These are phyloP conservation scores for Rhinophrynus dorsalis DNA, from an alignment of 2,797 vertebrate species.

Conservation along the genomic window DNA sequence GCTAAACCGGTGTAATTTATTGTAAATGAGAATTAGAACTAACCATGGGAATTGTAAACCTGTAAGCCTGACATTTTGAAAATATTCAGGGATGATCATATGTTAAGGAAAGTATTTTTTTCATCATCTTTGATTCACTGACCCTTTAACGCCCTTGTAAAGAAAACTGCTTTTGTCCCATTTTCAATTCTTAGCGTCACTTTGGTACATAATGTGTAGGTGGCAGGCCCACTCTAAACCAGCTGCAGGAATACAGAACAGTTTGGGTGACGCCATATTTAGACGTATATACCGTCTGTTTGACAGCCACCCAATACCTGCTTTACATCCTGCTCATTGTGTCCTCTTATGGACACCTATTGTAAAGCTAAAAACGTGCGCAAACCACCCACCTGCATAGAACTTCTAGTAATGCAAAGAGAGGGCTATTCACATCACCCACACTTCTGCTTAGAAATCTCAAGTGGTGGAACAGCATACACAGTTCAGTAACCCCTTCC, in stretches of 20 bases:
- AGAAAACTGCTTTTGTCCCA: not conserved
- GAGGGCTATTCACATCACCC: no score
- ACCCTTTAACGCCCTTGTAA: not conserved
- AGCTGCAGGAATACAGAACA: not conserved
- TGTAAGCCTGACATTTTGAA: no score
- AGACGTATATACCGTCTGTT: not conserved
- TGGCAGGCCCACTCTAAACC: not conserved
- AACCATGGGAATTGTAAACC: no score
- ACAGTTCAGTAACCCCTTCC: not conserved
- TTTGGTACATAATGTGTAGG: not conserved
- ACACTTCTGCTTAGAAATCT: not conserved
- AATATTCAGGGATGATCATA: no score
- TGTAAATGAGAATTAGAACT: no score
- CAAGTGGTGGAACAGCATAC: not conserved
- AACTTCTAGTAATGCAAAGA: not conserved
- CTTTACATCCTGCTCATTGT: conserved; percentile 32
- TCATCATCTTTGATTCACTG: no score
- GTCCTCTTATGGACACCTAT: conserved; percentile 15
- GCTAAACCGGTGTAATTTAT: no score
- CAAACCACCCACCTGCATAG: conserved; percentile 5
- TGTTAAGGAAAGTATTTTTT: no score
- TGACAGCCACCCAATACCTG: conserved; percentile 21
- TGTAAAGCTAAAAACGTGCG: not conserved
- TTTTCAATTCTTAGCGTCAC: not conserved
- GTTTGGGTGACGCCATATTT: not conserved